phyloP scores from a whole-genome alignment of 2,797 vertebrate genomes.

The Rhyacichthys aspro region DNA sequence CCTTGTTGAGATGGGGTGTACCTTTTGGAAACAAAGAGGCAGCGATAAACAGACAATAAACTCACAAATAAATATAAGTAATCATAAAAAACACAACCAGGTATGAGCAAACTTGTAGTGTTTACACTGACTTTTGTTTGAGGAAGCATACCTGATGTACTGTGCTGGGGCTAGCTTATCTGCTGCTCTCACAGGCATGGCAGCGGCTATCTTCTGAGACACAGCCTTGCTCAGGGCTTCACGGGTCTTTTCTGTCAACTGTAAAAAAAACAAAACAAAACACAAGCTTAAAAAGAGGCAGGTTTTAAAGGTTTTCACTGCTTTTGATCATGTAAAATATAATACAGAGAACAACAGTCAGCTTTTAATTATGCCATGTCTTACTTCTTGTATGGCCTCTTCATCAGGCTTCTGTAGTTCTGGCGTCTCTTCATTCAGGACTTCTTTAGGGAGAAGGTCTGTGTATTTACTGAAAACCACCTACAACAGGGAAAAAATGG shows the following conservation, averaged over 20 bases:
- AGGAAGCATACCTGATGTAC: conserved; percentile 88
- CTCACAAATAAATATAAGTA: neutral
- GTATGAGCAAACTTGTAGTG: too few relatives aligned
- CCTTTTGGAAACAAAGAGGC: conserved; percentile 66
- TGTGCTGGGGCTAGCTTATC: conserved; percentile 97
- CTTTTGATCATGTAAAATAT: too few relatives aligned
- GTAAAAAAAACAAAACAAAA: conserved; percentile 43
- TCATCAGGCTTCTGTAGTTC: conserved; percentile 94
- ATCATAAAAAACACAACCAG: neutral
- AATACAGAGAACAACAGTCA: neutral
- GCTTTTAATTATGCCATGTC: neutral
- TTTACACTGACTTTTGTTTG: too few relatives aligned
- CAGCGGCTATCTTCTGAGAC: conserved; percentile 96
- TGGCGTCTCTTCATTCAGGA: conserved; percentile 90
- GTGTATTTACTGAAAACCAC: conserved; percentile 98
- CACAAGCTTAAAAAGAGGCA: neutral
- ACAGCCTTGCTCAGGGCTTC: conserved; percentile 93
- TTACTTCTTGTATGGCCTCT: conserved; percentile 92
- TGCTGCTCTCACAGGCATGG: conserved; percentile 97
- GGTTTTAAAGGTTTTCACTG: neutral
- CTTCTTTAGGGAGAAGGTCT: conserved; percentile 95
- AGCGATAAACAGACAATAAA: conserved; percentile 3
- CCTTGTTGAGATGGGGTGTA: conserved; percentile 99
- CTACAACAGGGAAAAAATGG: conserved; percentile 71
- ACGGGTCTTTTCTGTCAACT: conserved; percentile 98